Base-by-base conservation (phyloP, 2,888 invertebrate species). In the Gisinianus flammeolus region DNA sequence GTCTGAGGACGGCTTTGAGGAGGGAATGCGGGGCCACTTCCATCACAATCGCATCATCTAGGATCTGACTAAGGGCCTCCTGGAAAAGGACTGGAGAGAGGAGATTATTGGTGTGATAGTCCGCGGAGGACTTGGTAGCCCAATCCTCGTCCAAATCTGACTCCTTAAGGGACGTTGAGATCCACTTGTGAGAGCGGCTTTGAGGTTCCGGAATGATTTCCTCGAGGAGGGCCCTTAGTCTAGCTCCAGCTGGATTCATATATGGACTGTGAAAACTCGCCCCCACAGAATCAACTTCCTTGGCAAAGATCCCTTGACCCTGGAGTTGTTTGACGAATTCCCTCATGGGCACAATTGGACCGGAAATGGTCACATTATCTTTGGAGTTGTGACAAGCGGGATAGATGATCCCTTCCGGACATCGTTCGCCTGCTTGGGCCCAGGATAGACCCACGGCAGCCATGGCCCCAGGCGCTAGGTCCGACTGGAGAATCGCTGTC, bases 301-400 rank as follows among this genome's bases (percentile, higher is more conserved):
- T 93, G 22, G 93, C 95, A 86, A 96, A 96, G 80, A 94, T 90
- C 44, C 92, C 92, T 86, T 94, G 92, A 0, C 90, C 90, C 82
- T 91, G 89, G 68, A 96, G 88, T 85, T 91, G 86, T 19, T 89
- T 90, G 16, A 94, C 91, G 86, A 95, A 91, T 83, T 90, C 89
- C 52, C 90, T 88, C 2, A 96, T 89, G 0, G 91, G 89, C 0
- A 89, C 90, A 54, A 90, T 90, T 0, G 95, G 94, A 0, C 98
- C 98, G 5, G 98, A 98, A 81, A 98, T 89, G 12, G 98, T 96
- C 16, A 98, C 96, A 85, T 94, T 96, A 87, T 98, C 97, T 80
- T 89, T 90, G 79, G 96, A 92, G 88, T 98, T 99, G 89, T 98
- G 96, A 87, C 98, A 99, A 68, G 97, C 97, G n/a, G 95, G 92